These are phyloP conservation scores for Scortum barcoo DNA, from an alignment of 2,113 vertebrate species.

Conservation along the genomic window DNA sequence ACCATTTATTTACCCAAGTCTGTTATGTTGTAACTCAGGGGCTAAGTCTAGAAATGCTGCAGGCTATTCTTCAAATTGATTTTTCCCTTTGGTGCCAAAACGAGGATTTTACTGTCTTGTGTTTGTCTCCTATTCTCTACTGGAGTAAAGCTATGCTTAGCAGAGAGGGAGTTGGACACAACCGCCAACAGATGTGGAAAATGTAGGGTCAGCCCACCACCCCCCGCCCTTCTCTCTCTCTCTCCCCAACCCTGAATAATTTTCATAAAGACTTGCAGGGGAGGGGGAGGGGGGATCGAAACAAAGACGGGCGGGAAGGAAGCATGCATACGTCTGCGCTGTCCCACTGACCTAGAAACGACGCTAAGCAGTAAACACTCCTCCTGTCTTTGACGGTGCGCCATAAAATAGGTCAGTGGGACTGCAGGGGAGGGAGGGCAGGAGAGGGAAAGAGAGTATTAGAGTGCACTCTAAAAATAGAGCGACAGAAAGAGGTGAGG, in stretches of 20 bases:
- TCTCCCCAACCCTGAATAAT: slow-evolving; percentile 32
- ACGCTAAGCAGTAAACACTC: slow-evolving; percentile 80
- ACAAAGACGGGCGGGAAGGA: slow-evolving; percentile 68
- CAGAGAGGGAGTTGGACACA: slow-evolving; percentile 35
- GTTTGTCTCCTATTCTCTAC: slow-evolving; percentile 2
- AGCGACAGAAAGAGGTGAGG: slow-evolving; percentile 66
- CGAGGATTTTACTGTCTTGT: not conserved
- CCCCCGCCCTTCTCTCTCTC: not conserved
- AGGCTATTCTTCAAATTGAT: not conserved
- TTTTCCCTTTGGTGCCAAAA: not conserved
- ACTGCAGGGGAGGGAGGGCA: slow-evolving; percentile 75
- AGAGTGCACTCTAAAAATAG: slow-evolving; percentile 84
- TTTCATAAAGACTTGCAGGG: slow-evolving; percentile 55
- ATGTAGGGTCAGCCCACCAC: slow-evolving; percentile 40
- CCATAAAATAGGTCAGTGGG: slow-evolving; percentile 86
- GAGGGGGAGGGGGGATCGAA: not conserved
- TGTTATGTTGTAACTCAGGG: slow-evolving; percentile 24
- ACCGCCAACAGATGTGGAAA: slow-evolving; percentile 67
- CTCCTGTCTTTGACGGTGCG: slow-evolving; percentile 78
- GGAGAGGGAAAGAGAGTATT: slow-evolving; percentile 68
- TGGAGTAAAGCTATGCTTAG: slow-evolving; percentile 8
- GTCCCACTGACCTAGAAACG: slow-evolving; percentile 86
- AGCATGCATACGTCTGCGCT: slow-evolving; percentile 69
- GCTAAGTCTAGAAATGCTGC: not conserved
- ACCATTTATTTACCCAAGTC: slow-evolving; percentile 29